Evolutionary conservation across 2,888 invertebrate genomes (phyloP).

Genomic region (Sinodicranocentrus sp.): DNA sequence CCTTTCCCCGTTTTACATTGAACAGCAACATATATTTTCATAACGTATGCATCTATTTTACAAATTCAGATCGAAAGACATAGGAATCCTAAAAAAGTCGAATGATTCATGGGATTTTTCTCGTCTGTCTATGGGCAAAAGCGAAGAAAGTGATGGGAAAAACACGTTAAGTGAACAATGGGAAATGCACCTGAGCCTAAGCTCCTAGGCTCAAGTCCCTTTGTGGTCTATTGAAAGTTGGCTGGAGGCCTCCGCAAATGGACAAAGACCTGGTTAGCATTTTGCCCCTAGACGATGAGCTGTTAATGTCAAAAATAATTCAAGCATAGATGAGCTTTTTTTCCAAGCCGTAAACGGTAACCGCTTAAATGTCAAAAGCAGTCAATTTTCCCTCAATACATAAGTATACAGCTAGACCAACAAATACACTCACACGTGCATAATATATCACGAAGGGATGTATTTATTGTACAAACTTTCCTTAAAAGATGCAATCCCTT

Average conservation of each 20-base stretch:
- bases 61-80: no score
- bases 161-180: constrained; percentile 65
- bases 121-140: constrained; percentile 40
- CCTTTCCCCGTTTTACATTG: not conserved
- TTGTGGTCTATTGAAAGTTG: constrained; percentile 66
- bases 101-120: constrained; percentile 67
- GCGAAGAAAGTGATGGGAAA: constrained; percentile 33
- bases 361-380: constrained; percentile 51
- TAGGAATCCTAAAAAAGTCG: not conserved
- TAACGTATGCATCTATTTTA: not conserved
- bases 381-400: constrained; percentile 7
- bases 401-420: no score
- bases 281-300: constrained; percentile 59
- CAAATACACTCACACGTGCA: no score
- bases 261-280: constrained; percentile 65
- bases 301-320: constrained; percentile 66
- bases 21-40: not conserved
- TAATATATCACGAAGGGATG: no score
- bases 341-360: not conserved
- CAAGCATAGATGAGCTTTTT: constrained; percentile 35
- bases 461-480: not conserved
- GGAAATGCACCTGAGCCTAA: constrained; percentile 50
- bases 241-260: constrained; percentile 67
- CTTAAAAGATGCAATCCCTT: constrained; percentile 6
- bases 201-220: constrained; percentile 43